Conservation (phyloP, 1,140 invertebrate species). For the Himalopsyche phryganea region DNA sequence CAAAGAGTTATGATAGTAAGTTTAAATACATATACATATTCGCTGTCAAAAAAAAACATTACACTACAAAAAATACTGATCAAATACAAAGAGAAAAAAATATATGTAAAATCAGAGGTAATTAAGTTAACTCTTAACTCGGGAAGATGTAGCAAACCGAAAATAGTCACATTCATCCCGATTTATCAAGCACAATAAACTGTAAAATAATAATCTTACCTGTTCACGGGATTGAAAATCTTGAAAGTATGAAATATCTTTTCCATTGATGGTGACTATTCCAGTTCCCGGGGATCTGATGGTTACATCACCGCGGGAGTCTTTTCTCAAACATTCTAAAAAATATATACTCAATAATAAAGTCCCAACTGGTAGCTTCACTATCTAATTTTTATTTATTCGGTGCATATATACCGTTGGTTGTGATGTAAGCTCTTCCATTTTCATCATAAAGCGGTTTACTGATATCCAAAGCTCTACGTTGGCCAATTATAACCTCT, state of each 20-base stretch:
- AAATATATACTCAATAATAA: constrained; percentile 2
- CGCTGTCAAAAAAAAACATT: too few relatives aligned
- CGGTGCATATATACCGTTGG: constrained; percentile 50
- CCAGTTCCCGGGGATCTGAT: constrained; percentile 75
- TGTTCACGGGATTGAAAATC: constrained; percentile 69
- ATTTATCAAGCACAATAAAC: too few relatives aligned
- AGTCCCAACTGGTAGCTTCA: not conserved
- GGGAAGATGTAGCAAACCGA: too few relatives aligned
- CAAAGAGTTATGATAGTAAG: too few relatives aligned
- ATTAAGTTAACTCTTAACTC: too few relatives aligned
- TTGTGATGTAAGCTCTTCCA: constrained; percentile 65
- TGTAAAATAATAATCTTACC: constrained; percentile 59
- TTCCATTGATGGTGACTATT: constrained; percentile 76
- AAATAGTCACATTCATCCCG: too few relatives aligned
- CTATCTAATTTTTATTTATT: not conserved
- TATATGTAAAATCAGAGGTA: too few relatives aligned
- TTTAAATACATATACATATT: too few relatives aligned
- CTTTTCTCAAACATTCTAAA: constrained; percentile 70
- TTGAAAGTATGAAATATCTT: constrained; percentile 73
- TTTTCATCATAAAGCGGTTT: constrained; percentile 65
- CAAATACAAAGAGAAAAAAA: too few relatives aligned
- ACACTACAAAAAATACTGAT: too few relatives aligned
- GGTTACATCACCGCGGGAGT: constrained; percentile 62
- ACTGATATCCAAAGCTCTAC: constrained; percentile 53
- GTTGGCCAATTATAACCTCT: constrained; percentile 55